Conservation (phyloP, 2,888 invertebrate genomes). For the Scaptomyza reducta region DNA sequence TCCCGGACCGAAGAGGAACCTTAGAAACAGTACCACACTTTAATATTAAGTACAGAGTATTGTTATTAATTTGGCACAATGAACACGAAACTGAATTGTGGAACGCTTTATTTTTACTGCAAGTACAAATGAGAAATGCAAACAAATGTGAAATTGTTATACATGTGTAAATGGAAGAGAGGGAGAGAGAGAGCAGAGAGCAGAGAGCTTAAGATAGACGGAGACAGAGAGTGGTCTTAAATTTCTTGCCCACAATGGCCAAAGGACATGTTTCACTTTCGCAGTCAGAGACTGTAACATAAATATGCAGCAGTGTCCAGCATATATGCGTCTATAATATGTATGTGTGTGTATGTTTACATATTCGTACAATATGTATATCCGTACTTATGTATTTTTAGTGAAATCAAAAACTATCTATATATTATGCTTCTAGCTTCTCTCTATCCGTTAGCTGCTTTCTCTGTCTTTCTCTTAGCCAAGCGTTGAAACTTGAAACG, state of each 20-base stretch:
- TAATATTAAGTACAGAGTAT: too few relatives aligned
- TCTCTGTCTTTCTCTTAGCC: background rate
- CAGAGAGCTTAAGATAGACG: background rate
- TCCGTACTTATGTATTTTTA: constrained; percentile 50
- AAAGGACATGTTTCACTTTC: constrained; percentile 64
- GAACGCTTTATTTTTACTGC: constrained; percentile 24
- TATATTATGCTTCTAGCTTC: constrained; percentile 48
- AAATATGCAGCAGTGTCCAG: constrained; percentile 54
- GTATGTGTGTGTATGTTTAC: constrained; percentile 21
- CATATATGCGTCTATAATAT: background rate
- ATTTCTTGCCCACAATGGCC: constrained; percentile 58
- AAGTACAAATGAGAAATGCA: constrained; percentile 43
- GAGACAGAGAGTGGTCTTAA: constrained; percentile 16
- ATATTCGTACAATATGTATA: constrained; percentile 18
- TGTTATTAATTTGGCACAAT: background rate
- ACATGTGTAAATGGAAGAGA: constrained; percentile 47
- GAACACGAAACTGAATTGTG: constrained; percentile 17
- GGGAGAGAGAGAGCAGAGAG: background rate
- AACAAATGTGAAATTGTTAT: constrained; percentile 30
- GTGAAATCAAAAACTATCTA: constrained; percentile 69
- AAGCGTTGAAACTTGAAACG: constrained; percentile 66
- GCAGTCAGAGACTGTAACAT: constrained; percentile 36
- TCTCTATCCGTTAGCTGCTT: constrained; percentile 19
- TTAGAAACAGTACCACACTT: too few relatives aligned
- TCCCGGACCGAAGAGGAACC: too few relatives aligned